These are phyloP conservation scores for Congeria kusceri DNA, from an alignment of 2,888 invertebrate genomes.

Conservation along the genomic window DNA sequence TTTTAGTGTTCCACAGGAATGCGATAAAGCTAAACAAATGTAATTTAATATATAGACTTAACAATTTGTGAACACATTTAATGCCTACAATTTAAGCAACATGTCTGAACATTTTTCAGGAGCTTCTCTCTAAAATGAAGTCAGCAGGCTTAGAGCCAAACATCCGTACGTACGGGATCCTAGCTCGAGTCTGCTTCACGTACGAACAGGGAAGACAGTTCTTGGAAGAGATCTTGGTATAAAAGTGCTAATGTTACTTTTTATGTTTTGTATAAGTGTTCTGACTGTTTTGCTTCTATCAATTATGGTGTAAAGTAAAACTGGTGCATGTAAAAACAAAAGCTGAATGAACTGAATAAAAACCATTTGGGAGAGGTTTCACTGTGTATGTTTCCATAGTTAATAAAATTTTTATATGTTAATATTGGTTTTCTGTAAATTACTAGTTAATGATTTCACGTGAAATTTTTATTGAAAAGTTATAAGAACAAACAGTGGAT, in stretches of 20 bases:
- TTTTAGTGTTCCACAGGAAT: neutral
- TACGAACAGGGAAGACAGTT: conserved; percentile 89
- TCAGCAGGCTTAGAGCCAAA: conserved; percentile 68
- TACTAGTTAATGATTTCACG: too few species aligned
- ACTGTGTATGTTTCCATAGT: too few species aligned
- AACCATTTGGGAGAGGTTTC: too few species aligned
- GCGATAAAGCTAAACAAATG: neutral
- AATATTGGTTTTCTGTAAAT: too few species aligned
- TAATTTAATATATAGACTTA: neutral
- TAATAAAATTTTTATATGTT: too few species aligned
- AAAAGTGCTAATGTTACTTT: conserved; percentile 72
- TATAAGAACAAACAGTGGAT: neutral
- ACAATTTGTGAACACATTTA: neutral
- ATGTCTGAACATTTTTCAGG: conserved; percentile 1
- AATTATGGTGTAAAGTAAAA: too few species aligned
- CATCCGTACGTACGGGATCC: conserved; percentile 92
- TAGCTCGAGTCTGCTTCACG: conserved; percentile 92
- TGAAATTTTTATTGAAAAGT: too few species aligned
- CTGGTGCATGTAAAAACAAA: too few species aligned
- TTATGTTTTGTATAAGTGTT: too few species aligned
- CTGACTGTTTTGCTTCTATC: too few species aligned
- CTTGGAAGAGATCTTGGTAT: conserved; percentile 90
- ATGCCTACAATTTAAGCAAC: neutral
- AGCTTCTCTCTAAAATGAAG: conserved; percentile 38
- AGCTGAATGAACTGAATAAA: too few species aligned